These are phyloP conservation scores for Adelognathus sp. DNA, from an alignment of 2,888 invertebrate genomes.

Conservation along the genomic window DNA sequence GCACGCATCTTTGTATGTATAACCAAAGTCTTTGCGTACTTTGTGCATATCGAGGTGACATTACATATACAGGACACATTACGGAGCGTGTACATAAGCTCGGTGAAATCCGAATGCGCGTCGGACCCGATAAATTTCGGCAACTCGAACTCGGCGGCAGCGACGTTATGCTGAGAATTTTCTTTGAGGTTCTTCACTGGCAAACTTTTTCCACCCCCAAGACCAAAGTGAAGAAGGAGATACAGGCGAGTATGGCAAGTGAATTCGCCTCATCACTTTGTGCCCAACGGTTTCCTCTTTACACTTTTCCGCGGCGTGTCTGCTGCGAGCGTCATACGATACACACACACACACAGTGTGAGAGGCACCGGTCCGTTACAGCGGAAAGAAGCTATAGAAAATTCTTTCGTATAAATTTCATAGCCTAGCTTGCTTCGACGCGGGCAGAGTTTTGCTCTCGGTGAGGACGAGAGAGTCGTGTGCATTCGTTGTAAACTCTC, in stretches of 20 bases:
- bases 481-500: neutral
- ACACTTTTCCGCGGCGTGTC: neutral
- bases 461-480: neutral
- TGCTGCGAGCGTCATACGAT: neutral
- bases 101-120: conserved; percentile 7
- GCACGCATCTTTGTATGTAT: neutral
- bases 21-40: neutral
- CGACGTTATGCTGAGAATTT: conserved; percentile 5
- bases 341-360: neutral
- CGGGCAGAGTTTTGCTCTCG: neutral
- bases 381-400: conserved; percentile 3
- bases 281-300: neutral
- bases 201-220: conserved; percentile 5
- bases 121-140: conserved; percentile 40
- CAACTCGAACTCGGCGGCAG: neutral
- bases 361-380: neutral
- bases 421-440: neutral
- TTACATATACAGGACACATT: neutral
- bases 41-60: conserved; percentile 22
- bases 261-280: conserved; percentile 36
- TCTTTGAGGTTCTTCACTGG: conserved; percentile 24
- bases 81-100: neutral
- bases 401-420: conserved; percentile 33
- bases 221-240: neutral
- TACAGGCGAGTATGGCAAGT: neutral